Evolutionary conservation across 2,888 invertebrate species (phyloP).

Genomic region (Aricia artaxerxes): DNA sequence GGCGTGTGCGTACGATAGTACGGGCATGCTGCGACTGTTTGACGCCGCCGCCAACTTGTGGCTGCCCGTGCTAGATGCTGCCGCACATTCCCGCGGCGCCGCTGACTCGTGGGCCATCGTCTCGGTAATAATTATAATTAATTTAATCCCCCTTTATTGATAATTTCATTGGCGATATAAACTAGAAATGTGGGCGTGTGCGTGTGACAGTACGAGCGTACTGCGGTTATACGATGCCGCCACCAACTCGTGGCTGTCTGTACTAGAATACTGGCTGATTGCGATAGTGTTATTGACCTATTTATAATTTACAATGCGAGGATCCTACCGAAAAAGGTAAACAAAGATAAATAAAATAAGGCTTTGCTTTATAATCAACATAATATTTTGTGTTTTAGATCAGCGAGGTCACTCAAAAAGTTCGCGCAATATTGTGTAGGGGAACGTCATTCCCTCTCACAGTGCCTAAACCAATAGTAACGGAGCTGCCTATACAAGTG

Average conservation of each 20-base stretch:
- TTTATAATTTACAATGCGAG: no score
- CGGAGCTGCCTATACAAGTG: slow-evolving; percentile 86
- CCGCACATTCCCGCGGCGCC: slow-evolving; percentile 76
- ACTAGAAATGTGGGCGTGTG: slow-evolving; percentile 76
- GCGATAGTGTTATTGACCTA: no score
- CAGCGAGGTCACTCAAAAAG: slow-evolving; percentile 87
- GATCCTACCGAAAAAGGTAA: no score
- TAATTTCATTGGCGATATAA: not conserved
- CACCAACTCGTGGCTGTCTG: slow-evolving; percentile 89
- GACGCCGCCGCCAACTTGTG: slow-evolving; percentile 86
- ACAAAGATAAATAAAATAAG: not conserved
- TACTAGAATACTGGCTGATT: slow-evolving; percentile 71
- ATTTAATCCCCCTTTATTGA: no score
- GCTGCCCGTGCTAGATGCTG: slow-evolving; percentile 90
- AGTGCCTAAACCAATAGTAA: slow-evolving; percentile 90
- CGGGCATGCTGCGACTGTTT: slow-evolving; percentile 87
- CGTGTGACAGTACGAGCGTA: slow-evolving; percentile 88
- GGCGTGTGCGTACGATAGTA: slow-evolving; percentile 87
- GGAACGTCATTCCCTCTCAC: slow-evolving; percentile 94
- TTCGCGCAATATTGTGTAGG: slow-evolving; percentile 92
- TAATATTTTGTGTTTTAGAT: slow-evolving; percentile 66
- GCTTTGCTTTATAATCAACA: not conserved
- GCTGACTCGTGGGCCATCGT: slow-evolving; percentile 73
- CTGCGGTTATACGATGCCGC: slow-evolving; percentile 85
- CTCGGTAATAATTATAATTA: not conserved